Base-by-base conservation (phyloP, 2,888 invertebrate species). In the Lycocerus yunnanus region DNA sequence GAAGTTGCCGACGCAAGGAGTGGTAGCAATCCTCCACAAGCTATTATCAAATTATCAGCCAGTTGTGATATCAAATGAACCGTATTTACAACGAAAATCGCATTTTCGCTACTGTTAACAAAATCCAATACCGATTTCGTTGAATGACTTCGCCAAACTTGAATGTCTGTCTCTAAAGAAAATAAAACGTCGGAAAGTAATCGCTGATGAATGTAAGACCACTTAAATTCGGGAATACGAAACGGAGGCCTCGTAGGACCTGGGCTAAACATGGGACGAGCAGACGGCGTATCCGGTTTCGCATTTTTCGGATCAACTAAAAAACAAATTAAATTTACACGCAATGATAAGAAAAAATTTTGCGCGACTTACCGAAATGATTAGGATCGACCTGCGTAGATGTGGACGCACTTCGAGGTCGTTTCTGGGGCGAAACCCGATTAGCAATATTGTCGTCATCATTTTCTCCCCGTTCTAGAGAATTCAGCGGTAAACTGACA, bases 11-110 rank as follows among this genome's bases (percentile, higher is more conserved):
- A 98, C 8, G 99, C 99, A 73, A 99, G 89, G 58, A 99, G 89
- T 0, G 99, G 99, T 82, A 99, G 89, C 66, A 99, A 89, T 14
- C 99, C 99, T 11, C 99, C 99, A 85, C 98, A 98, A 18, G 99
- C 99, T 82, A 99, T 99, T 84, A 99, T 98, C 80, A 99, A 91
- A 89, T 98, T 99, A 88, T 99, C 99, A 0, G 98, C 97, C 80
- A 99, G 89, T 88, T 99, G 99, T 13, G 99, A 99, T 86, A 99
- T 98, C 85, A 99, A 91, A 88, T 99, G 99, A 66, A 99, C 98
- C 4, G 99, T 98, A 88, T 99, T 99, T 78, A 99, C 98, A 74
- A 99, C 99, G 88, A 99, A 99, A 82, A 99, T 97, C 18, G 97
- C 97, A 88, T 99, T 98, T 88, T 99, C 99, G 85, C 96, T 95